Evolutionary conservation across 2,888 invertebrate species (phyloP).

Genomic region (Volucella inanis): DNA sequence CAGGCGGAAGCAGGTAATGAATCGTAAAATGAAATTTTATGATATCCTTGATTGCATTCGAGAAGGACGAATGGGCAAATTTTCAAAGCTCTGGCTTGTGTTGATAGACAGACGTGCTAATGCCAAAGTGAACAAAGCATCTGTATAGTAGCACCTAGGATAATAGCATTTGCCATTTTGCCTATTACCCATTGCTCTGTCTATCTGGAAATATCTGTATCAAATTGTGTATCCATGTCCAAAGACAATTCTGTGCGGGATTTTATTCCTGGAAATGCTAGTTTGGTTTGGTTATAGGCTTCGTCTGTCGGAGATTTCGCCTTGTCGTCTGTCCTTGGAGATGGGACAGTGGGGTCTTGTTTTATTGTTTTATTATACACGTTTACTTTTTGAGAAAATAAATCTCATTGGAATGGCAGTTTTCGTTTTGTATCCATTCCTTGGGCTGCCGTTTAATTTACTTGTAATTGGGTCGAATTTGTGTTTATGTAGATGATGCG

Average conservation of each 20-base stretch:
- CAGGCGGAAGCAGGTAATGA: constrained; percentile 49
- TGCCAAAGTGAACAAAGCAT: constrained; percentile 23
- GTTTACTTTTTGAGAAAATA: no score
- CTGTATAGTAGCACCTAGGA: neutral
- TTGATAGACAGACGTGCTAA: constrained; percentile 25
- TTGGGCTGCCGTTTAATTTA: no score
- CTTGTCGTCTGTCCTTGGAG: no score
- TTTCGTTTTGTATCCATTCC: no score
- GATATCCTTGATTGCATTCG: constrained; percentile 67
- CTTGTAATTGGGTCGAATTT: no score
- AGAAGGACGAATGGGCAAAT: constrained; percentile 16
- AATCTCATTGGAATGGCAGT: no score
- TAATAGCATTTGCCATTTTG: constrained; percentile 13
- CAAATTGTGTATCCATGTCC: neutral
- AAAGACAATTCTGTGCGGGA: no score
- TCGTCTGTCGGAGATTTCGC: neutral
- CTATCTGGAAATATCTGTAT: neutral
- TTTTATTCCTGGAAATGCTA: no score
- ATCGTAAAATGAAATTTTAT: constrained; percentile 66
- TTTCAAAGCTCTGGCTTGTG: constrained; percentile 5
- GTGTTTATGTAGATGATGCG: no score
- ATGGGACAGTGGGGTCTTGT: no score
- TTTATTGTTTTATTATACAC: no score
- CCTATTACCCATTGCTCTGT: neutral
- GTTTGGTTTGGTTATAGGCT: neutral